Evolutionary conservation across 2,888 invertebrate genomes (phyloP), one percentile per base, ranked within the genome.

Genomic region (Acleris holmiana): DNA sequence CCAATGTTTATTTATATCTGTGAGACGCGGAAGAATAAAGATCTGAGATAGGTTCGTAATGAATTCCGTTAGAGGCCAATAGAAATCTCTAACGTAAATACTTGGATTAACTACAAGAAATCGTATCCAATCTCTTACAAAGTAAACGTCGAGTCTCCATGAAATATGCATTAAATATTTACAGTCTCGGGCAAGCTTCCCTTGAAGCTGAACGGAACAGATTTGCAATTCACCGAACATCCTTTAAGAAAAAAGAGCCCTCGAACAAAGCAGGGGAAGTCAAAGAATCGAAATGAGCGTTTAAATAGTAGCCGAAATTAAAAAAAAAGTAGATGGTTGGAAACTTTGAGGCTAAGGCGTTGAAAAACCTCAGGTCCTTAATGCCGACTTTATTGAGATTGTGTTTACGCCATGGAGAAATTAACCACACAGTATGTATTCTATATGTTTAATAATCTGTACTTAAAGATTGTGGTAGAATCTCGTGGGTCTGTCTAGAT

Each of bases 141-240:
- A 87, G 86, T 83, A 88, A 89, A 86, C 80, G 83, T 79, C 79
- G 79, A 80, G 80, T 80, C 75, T 77, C 85, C 86, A 89, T 91
- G 90, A 90, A 91, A 91, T 90, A 90, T 90, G 88, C 89, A 90
- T 91, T 86, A 87, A 90, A 90, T 91, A 90, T 91, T 91, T 90
- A 88, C 85, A 88, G 86, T 82, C 84, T 77, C 83, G 76, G 80
- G 80, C 81, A 65, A 80, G 82, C 80, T 83, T 86, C 84, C 83
- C 88, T 86, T 88, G 85, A 84, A 89, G 88, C 86, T 83, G 84
- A 85, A 84, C 79, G 81, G 84, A 86, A 87, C 82, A 84, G 87
- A 91, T 91, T 91, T 91, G 89, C 89, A 89, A 89, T 91, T 89
- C 89, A 86, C 84, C 84, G 85, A 88, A 87, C 86, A 86, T 87